phyloP scores from a whole-genome alignment of 2,888 invertebrate genomes.

The Celastrina argiolus region DNA sequence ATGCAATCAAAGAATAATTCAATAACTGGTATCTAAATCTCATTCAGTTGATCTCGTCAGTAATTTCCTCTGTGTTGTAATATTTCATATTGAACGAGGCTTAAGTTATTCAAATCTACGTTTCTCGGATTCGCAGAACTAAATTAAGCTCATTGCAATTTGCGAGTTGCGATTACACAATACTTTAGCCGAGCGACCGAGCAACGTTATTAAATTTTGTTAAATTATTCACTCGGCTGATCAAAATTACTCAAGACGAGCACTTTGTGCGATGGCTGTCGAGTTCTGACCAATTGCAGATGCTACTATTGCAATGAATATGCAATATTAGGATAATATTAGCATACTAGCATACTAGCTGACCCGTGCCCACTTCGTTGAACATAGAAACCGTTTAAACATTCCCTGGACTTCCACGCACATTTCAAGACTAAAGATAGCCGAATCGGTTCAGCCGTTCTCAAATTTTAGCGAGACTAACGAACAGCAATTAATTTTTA shows the following conservation, averaged over 20 bases:
- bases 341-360: too few relatives aligned
- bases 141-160: constrained; percentile 2
- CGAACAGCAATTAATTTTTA: too few relatives aligned
- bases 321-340: neutral
- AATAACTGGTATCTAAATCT: neutral
- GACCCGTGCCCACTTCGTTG: too few relatives aligned
- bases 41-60: neutral
- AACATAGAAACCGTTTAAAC: too few relatives aligned
- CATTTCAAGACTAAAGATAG: too few relatives aligned
- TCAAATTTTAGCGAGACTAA: too few relatives aligned
- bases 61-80: neutral
- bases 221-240: neutral
- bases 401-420: too few relatives aligned
- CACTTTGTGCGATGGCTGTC: neutral
- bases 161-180: neutral
- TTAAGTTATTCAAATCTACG: neutral
- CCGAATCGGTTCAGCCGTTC: too few relatives aligned
- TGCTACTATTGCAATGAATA: neutral
- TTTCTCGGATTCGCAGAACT: constrained; percentile 1
- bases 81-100: neutral
- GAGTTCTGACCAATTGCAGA: neutral
- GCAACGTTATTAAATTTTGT: neutral
- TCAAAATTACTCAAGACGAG: constrained; percentile 3
- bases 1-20: too few relatives aligned
- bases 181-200: constrained; percentile 7